Conservation (phyloP, 2,113 vertebrate genomes). For the Hippocampus barbouri region DNA sequence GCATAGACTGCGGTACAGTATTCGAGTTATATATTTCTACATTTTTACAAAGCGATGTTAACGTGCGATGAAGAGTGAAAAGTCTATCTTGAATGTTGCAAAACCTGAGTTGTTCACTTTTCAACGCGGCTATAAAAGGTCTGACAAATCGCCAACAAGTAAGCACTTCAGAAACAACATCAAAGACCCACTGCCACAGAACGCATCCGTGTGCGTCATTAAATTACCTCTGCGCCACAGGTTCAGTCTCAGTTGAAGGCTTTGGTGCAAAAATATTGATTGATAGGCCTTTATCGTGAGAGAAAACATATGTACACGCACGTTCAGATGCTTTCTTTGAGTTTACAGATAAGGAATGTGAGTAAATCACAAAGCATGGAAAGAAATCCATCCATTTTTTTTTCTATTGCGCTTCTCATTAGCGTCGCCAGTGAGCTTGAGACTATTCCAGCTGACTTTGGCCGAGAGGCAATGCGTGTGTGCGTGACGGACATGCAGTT, state of each 20-base stretch:
- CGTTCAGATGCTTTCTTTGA: neutral
- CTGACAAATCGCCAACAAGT: constrained; percentile 40
- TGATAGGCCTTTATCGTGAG: neutral
- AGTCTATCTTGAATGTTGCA: constrained; percentile 17
- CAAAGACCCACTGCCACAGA: constrained; percentile 46
- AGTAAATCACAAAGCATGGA: neutral
- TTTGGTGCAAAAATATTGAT: neutral
- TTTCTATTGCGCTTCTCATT: neutral
- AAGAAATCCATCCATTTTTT: neutral
- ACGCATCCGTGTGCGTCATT: constrained; percentile 21
- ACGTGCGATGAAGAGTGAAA: neutral
- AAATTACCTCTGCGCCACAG: constrained; percentile 5
- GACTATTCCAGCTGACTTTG: neutral
- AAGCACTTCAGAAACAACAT: constrained; percentile 13
- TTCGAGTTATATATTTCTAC: neutral
- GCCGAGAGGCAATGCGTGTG: neutral
- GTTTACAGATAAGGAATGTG: neutral
- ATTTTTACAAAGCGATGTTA: neutral
- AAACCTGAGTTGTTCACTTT: constrained; percentile 48
- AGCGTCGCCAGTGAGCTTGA: neutral
- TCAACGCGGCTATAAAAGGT: constrained; percentile 50
- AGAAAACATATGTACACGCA: neutral
- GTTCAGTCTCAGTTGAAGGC: neutral
- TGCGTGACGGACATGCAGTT: constrained; percentile 31
- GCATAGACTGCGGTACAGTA: neutral